Percentiles rank a stretch among this genome's conserved stretches.
Evolutionary conservation across 2,888 invertebrate genomes (phyloP).

Genomic region (Zaprionus obscuricornis): DNA sequence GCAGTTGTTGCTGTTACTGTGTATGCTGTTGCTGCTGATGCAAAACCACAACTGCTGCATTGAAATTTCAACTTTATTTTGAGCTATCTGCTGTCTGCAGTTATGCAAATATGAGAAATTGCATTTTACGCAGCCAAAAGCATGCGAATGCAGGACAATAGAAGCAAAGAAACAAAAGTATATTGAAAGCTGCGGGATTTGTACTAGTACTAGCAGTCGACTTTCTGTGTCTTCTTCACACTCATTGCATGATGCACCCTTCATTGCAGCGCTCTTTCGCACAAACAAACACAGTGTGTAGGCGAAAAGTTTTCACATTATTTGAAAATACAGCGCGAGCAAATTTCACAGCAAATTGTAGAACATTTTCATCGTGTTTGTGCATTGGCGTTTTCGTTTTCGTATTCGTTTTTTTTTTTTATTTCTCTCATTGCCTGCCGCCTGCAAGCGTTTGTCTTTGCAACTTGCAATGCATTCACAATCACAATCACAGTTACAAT

Average conservation of each 20-base stretch:
- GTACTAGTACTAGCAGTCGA: conserved; percentile 15
- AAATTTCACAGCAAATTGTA: conserved; percentile 70
- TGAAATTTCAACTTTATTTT: conserved; percentile 75
- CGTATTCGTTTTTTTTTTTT: not conserved
- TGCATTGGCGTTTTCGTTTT: conserved; percentile 49
- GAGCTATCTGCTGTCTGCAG: conserved; percentile 77
- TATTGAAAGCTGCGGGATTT: conserved; percentile 58
- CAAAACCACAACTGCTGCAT: conserved; percentile 47
- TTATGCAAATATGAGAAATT: conserved; percentile 78
- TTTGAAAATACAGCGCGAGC: conserved; percentile 73
- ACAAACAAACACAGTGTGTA: conserved; percentile 3
- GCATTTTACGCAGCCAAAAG: conserved; percentile 68
- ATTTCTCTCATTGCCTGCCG: conserved; percentile 20
- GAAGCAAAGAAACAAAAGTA: conserved; percentile 68
- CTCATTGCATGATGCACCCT: not conserved
- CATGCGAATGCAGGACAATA: conserved; percentile 59
- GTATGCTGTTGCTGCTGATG: conserved; percentile 13
- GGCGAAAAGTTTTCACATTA: conserved; percentile 73
- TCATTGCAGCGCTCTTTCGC: not conserved
- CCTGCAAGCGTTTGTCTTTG: conserved; percentile 29
- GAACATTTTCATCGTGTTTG: conserved; percentile 69
- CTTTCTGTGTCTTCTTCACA: conserved; percentile 5
- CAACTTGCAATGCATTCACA: conserved; percentile 4
- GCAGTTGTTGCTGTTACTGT: conserved; percentile 27
- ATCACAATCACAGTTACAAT: not conserved